Percentiles rank a stretch among this genome's conserved stretches.
Conservation (phyloP, 1,140 invertebrate species). For the Drosophila bocki region DNA sequence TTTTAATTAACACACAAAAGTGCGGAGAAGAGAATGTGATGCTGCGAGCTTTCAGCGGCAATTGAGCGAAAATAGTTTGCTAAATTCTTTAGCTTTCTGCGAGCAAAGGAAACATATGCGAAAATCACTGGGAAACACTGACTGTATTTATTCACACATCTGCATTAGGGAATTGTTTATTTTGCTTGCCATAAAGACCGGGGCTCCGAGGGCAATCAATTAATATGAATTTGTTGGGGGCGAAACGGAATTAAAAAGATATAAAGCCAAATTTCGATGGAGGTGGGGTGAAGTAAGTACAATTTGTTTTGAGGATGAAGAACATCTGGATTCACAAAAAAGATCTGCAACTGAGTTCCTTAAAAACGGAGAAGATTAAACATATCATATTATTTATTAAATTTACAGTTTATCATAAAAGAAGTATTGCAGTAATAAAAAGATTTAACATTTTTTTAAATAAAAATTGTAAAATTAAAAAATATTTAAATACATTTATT, state of each 20-base stretch:
- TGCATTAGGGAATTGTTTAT: constrained; percentile 49
- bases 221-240: constrained; percentile 34
- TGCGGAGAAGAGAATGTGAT: constrained; percentile 5
- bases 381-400: background rate
- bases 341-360: background rate
- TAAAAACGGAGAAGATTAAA: background rate
- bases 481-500: too few relatives aligned
- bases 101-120: constrained; percentile 4
- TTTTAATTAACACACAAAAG: constrained; percentile 56
- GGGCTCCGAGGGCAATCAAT: constrained; percentile 29
- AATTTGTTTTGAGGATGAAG: background rate
- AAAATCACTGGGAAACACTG: constrained; percentile 2
- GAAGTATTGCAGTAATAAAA: too few relatives aligned
- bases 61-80: constrained; percentile 43
- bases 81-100: constrained; percentile 17
- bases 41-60: constrained; percentile 39
- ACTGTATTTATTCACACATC: constrained; percentile 49
- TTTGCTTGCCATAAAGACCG: constrained; percentile 37
- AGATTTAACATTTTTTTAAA: too few relatives aligned
- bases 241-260: constrained; percentile 32
- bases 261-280: constrained; percentile 9
- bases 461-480: too few relatives aligned
- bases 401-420: background rate
- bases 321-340: constrained; percentile 14
- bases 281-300: background rate